Percentiles rank a stretch among this genome's conserved stretches.
Conservation (phyloP, 2,888 invertebrate species). For the Nematopogon swammerdamellus region DNA sequence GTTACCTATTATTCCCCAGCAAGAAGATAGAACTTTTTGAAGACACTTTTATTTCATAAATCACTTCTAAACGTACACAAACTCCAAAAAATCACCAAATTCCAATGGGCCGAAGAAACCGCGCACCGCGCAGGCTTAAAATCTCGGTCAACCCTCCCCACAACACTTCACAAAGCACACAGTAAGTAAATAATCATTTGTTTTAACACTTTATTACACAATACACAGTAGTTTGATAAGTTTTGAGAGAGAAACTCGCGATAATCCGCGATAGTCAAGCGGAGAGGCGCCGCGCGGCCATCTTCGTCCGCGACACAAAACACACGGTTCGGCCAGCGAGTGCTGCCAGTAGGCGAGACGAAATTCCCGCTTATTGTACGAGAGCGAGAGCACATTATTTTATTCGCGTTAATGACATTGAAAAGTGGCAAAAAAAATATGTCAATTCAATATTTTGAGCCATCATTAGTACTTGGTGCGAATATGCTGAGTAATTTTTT, state of each 20-base stretch:
- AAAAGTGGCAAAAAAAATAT: too few relatives aligned
- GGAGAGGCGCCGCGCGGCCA: background rate
- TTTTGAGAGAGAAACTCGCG: background rate
- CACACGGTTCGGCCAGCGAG: background rate
- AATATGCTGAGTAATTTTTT: too few relatives aligned
- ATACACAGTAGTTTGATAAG: background rate
- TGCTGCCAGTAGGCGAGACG: background rate
- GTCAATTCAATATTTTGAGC: too few relatives aligned
- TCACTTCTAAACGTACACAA: background rate
- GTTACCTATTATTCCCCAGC: background rate
- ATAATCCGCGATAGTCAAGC: background rate
- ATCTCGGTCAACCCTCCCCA: background rate
- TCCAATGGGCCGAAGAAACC: background rate
- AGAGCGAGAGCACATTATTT: too few relatives aligned
- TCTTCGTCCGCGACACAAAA: background rate
- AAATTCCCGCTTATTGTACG: background rate
- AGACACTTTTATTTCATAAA: background rate
- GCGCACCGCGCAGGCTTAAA: background rate
- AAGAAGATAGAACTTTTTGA: background rate
- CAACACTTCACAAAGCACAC: background rate
- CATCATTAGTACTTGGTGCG: too few relatives aligned
- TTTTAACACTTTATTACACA: background rate
- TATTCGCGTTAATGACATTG: too few relatives aligned
- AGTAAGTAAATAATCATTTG: background rate
- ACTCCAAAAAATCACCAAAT: background rate